Base-by-base conservation (phyloP, 2,797 vertebrate genomes). In the Nothura maculosa region DNA sequence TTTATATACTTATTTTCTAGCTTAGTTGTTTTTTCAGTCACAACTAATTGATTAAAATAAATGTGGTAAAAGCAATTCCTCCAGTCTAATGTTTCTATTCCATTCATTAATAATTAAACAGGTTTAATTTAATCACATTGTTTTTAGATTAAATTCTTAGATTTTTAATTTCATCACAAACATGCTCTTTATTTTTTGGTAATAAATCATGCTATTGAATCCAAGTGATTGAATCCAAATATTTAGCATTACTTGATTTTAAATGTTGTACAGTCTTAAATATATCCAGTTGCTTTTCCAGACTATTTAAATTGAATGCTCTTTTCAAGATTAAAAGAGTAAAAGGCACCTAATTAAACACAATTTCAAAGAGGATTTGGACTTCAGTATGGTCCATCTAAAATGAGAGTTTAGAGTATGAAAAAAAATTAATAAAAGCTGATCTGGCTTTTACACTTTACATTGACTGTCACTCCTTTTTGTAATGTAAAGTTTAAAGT, bases 81-180 rank as follows among this genome's bases (percentile, higher is more conserved):
- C 3, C 81, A 74, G 13, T 47, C 36, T 88, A 87, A 80, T 70
- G 40, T 80, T 85, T 21, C 10, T 62, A 80, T 82, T 67, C 15
- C 17, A 74, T 20, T 75, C 45, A 64, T 16, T 90, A 89, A 87
- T 58, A 19, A 14, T 87, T 87, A 74, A 85, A 82, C 3, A 64
- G 16, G 42, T 92, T 89, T 58, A 70, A 12, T 7, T 87, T 90
- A 81, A 93, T 87, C n/a, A 90, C 28, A 83, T 42, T 89, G 45
- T 25, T 72, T 85, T 89, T 80, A 89, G 54, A 89, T 87, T 92
- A 63, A 68, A 72, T 87, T 45, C 87, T 89, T 45, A 13, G 48
- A 85, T 80, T 81, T 52, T 68, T 87, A 27, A 32, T 58, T 94
- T 93, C 38, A 75, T 6, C 15, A 11, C 22, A 80, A 72, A 12